Base-by-base conservation (phyloP, 23 tunicate species). In the Trididemnum nubilum region DNA sequence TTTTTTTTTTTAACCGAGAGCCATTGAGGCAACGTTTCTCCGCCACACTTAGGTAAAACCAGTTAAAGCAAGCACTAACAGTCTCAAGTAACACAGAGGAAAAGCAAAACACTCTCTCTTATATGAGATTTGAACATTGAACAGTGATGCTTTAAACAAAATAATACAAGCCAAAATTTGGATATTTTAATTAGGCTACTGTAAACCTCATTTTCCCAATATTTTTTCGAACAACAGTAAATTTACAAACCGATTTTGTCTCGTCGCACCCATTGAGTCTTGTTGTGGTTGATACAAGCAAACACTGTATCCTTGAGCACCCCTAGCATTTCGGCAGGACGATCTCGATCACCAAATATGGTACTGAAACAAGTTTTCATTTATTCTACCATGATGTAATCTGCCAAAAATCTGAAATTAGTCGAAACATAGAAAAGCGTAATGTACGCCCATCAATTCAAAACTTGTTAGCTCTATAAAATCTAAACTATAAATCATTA, bases 211-310 rank as follows among this genome's bases (percentile, higher is more conserved):
- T n/a, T n/a, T n/a, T n/a, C n/a, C n/a, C n/a, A n/a, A n/a, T n/a
- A n/a, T n/a, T 18, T 18, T 49, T 49, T 49, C 57, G 15, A 49
- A 49, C 18, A 49, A 49, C 57, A 18, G 57, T 49, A 49, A 12
- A 49, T 49, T 15, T 5, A n/a, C 84, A 1, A 29, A 85, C 88
- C 88, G n/a, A 85, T 76, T 64, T 76, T 72, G 50, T 85, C 73
- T 85, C 63, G 60, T 64, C 69, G 28, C 19, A 77, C 39, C 88
- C 88, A 85, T 49, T 85, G 82, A 26, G 65, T 23, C 38, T 67
- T 74, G 82, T 85, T 85, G 34, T 74, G 33, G 32, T 44, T 76
- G 27, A 85, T 65, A 37, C 78, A 73, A 22, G 78, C 57, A 37
- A 39, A 73, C 21, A 38, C 21, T 37, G 32, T 38, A 5, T 73